Percentiles rank a stretch among this genome's conserved stretches.
phyloP scores from a whole-genome alignment of 1,140 invertebrate species.

The Drosophila burlai region DNA sequence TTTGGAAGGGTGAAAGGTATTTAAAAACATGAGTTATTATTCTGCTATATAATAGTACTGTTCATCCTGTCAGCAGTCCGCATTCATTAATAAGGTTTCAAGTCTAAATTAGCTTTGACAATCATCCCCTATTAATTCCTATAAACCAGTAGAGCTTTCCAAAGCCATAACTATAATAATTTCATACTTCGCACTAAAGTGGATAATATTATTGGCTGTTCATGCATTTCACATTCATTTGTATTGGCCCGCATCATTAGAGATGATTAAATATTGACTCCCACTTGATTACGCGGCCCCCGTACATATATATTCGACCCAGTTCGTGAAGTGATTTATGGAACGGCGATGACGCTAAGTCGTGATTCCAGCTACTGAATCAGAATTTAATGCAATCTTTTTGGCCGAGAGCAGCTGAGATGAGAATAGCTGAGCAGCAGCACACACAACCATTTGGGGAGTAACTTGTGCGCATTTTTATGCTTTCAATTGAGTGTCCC shows the following conservation, averaged over 20 bases:
- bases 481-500: conserved; percentile 70
- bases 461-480: conserved; percentile 64
- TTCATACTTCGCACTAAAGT: not conserved
- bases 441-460: conserved; percentile 19
- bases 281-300: not conserved
- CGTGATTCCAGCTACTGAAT: conserved; percentile 5
- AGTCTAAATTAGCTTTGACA: not conserved
- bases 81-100: not conserved
- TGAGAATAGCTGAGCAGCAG: conserved; percentile 14
- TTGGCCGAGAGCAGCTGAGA: conserved; percentile 13
- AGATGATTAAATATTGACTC: conserved; percentile 30
- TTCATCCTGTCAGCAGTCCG: too few relatives aligned
- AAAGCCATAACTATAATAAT: not conserved
- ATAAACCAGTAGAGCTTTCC: not conserved
- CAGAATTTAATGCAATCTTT: conserved; percentile 14
- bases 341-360: conserved; percentile 13
- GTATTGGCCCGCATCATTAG: conserved; percentile 8
- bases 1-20: not conserved
- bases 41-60: too few relatives aligned
- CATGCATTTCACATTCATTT: not conserved
- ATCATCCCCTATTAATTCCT: not conserved
- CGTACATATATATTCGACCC: conserved; percentile 3
- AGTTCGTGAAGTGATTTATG: conserved; percentile 29
- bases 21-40: too few relatives aligned
- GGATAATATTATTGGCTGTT: not conserved